Evolutionary conservation across 2,113 vertebrate species (phyloP).

Genomic region (Bujurquina vittata): DNA sequence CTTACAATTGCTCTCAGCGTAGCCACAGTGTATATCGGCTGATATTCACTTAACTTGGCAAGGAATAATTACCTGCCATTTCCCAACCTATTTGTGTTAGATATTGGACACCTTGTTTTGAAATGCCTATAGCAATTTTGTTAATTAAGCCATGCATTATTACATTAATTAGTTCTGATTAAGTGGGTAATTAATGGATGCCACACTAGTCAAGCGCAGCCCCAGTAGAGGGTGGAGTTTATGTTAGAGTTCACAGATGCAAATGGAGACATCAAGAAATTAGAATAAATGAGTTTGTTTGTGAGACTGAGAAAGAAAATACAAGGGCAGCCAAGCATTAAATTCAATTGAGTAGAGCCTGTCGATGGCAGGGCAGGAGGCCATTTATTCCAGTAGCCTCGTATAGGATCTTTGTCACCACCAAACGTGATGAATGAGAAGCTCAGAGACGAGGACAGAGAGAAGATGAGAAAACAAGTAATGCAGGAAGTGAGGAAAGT

Average conservation of each 20-base stretch:
- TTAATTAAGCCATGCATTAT: constrained; percentile 64
- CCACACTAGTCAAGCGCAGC: constrained; percentile 31
- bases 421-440: constrained; percentile 60
- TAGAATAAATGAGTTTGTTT: constrained; percentile 71
- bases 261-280: constrained; percentile 66
- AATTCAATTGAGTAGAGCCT: constrained; percentile 65
- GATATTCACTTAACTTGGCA: constrained; percentile 36
- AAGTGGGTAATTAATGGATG: constrained; percentile 63
- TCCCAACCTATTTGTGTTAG: constrained; percentile 37
- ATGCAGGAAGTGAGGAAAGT: not conserved
- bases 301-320: constrained; percentile 45
- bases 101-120: constrained; percentile 61
- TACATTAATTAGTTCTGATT: constrained; percentile 69
- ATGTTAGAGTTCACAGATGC: constrained; percentile 42
- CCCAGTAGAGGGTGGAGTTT: constrained; percentile 42
- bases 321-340: constrained; percentile 70
- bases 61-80: constrained; percentile 46
- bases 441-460: constrained; percentile 28
- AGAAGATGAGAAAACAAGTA: not conserved
- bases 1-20: not conserved
- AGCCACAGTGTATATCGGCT: constrained; percentile 3
- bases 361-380: constrained; percentile 60
- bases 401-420: constrained; percentile 53
- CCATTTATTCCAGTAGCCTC: constrained; percentile 64
- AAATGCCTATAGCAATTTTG: constrained; percentile 60